Evolutionary conservation across 1,140 invertebrate species (phyloP), one percentile per base, ranked within the genome.

Genomic region (Drosophila tropicalis): DNA sequence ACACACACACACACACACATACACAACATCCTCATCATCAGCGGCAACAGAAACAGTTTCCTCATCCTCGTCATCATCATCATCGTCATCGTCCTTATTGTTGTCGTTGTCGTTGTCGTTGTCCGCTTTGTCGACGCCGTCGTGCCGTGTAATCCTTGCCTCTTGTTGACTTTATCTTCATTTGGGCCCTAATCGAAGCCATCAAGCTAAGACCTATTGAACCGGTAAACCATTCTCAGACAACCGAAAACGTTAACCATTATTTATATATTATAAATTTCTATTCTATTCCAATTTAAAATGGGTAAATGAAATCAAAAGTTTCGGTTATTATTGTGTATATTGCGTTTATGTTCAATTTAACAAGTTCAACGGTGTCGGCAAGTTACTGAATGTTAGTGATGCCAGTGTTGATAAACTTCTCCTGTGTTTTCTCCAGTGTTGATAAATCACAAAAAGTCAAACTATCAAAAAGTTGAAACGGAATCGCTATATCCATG

Each of bases 111-210:
- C 41, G 56, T 73, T 63, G 41, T 29, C 56, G 3, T 41, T 17
- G 15, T 7, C 41, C 9, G 10, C 41, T 6, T 44, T 12, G 41
- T 44, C 41, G 13, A 13, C n/a, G 7, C 17, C 41, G 41, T 15
- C 41, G n/a, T 44, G 44, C 36, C 61, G 32, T 55, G 44, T 73
- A 66, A 73, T 77, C 70, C 74, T 69, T 64, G 64, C 19, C 55
- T 32, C 29, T 57, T 57, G 56, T 57, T 57, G 56, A 36, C 56
- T 36, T 36, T 57, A 51, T 51, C 44, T 22, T 22, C 17, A 51
- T 51, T 39, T 51, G 17, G 44, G 17, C 44, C 44, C 44, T 51
- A 57, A 57, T 57, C 56, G 56, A 36, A 57, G 56, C 56, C 29
- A 36, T 36, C 56, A 57, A 57, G 56, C 56, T 57, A 32, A 57